Base-by-base conservation (phyloP, 1,140 invertebrate genomes). In the Zelostemma sp. region DNA sequence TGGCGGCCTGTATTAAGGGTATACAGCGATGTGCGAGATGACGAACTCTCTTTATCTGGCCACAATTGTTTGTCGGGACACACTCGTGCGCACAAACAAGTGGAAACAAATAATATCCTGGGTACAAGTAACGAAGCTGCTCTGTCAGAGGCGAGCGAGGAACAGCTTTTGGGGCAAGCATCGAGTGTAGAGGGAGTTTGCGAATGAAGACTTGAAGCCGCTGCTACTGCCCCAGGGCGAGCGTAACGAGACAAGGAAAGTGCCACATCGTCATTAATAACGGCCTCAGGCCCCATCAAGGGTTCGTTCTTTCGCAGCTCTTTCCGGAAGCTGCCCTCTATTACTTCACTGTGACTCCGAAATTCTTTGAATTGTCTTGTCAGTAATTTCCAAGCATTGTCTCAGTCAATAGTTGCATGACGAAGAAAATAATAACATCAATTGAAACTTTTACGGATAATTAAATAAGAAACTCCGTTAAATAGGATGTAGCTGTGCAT, bases 71-170 rank as follows among this genome's bases (percentile, higher is more conserved):
- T 79, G 80, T 79, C 77, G 74, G 72, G 75, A 75, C 66, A 76
- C 72, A 73, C 72, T 67, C 67, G 68, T 57, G 75, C 68, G 74
- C 74, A 79, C 79, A 82, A 82, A 85, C 79, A 80, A 80, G 77
- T 78, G 77, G 76, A 82, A 83, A 84, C 81, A 84, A 84, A 84
- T 82, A 84, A 84, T 82, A 84, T 84, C 80, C 79, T 79, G 77
- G 55, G 68, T 77, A 75, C 75, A 76, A 60, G 67, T 75, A 76
- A 77, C 67, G 75, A 19, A 47, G 15, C 16, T 41, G 16, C 18
- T 8, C 21, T 14, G 33, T 6, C 21, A 47, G 28, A 9, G 33
- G 53, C 50, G 12, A 38, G 19, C 38, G 51, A 49, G 33, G 17
- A 19, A 45, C 28, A 43, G 15, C 35, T 38, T 38, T 38, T n/a